Conservation (phyloP, 2,888 invertebrate species). For the Drosophila atripex region DNA sequence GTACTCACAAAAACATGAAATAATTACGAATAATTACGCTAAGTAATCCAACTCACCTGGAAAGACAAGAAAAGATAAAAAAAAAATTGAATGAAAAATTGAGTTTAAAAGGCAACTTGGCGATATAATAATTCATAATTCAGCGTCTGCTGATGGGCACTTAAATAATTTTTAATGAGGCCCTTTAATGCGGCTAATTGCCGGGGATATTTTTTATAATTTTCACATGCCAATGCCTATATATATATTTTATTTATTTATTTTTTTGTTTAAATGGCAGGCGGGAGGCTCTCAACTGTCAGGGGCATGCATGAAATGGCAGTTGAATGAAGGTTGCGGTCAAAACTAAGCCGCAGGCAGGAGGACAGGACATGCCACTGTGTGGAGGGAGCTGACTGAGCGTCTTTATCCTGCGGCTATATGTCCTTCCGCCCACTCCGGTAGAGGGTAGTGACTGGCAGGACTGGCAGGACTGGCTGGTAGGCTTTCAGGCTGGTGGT, state of each 20-base stretch:
- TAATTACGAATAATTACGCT: background rate
- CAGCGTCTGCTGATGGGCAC: slow-evolving; percentile 42
- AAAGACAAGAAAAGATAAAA: slow-evolving; percentile 17
- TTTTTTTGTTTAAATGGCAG: background rate
- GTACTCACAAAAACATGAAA: background rate
- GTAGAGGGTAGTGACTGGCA: slow-evolving; percentile 3
- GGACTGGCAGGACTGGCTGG: no score
- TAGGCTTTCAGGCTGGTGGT: slow-evolving; percentile 32
- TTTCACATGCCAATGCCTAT: slow-evolving; percentile 14
- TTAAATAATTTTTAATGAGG: slow-evolving; percentile 54
- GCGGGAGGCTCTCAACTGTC: slow-evolving; percentile 61
- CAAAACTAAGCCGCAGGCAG: slow-evolving; percentile 44
- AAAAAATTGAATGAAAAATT: slow-evolving; percentile 1
- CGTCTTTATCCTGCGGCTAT: slow-evolving; percentile 27
- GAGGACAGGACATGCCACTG: background rate
- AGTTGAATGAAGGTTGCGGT: slow-evolving; percentile 60
- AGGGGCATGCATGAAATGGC: slow-evolving; percentile 51
- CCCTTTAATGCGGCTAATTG: slow-evolving; percentile 53
- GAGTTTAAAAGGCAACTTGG: slow-evolving; percentile 16
- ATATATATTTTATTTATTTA: background rate
- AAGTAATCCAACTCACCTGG: slow-evolving; percentile 19
- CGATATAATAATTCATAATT: slow-evolving; percentile 34
- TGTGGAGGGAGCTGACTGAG: background rate
- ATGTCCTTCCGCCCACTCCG: background rate
- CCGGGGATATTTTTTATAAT: slow-evolving; percentile 31